phyloP scores from a whole-genome alignment of 2,888 invertebrate genomes.

The Lomographa bimaculata region DNA sequence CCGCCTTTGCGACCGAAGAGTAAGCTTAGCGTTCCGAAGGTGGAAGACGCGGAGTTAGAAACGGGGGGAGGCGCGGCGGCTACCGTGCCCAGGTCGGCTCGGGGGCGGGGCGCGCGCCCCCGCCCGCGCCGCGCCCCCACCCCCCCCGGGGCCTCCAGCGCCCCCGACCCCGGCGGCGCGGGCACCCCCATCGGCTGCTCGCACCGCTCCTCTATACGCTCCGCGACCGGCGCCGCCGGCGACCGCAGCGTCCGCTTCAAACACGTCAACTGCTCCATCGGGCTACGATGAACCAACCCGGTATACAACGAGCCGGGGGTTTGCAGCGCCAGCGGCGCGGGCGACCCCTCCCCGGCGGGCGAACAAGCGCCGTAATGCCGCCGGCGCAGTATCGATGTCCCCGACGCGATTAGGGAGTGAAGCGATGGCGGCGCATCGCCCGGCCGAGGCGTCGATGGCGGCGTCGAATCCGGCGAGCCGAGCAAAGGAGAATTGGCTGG shows the following conservation, averaged over 20 bases:
- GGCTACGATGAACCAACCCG: conserved; percentile 87
- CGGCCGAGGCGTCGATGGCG: conserved; percentile 85
- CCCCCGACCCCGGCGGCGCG: conserved; percentile 84
- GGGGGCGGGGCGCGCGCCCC: conserved; percentile 69
- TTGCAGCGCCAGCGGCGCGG: conserved; percentile 85
- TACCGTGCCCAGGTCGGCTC: conserved; percentile 57
- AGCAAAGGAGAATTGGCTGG: conserved; percentile 93
- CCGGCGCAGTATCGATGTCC: conserved; percentile 71
- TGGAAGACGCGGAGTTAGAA: conserved; percentile 62
- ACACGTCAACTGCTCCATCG: conserved; percentile 91
- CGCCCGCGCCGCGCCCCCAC: conserved; percentile 69
- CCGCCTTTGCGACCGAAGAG: conserved; percentile 94
- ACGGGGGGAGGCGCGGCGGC: conserved; percentile 37
- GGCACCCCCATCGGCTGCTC: conserved; percentile 82
- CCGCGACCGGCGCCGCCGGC: conserved; percentile 62
- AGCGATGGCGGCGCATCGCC: conserved; percentile 80
- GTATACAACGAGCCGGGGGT: conserved; percentile 83
- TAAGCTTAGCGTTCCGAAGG: conserved; percentile 90
- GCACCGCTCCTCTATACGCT: conserved; percentile 47
- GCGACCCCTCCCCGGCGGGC: conserved; percentile 83
- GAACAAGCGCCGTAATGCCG: conserved; percentile 82
- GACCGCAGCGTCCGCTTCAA: conserved; percentile 82
- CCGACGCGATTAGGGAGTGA: conserved; percentile 79
- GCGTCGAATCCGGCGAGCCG: conserved; percentile 83
- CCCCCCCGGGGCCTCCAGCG: conserved; percentile 68